Conservation (phyloP, 1,140 invertebrate species). For the Ooceraea biroi region DNA sequence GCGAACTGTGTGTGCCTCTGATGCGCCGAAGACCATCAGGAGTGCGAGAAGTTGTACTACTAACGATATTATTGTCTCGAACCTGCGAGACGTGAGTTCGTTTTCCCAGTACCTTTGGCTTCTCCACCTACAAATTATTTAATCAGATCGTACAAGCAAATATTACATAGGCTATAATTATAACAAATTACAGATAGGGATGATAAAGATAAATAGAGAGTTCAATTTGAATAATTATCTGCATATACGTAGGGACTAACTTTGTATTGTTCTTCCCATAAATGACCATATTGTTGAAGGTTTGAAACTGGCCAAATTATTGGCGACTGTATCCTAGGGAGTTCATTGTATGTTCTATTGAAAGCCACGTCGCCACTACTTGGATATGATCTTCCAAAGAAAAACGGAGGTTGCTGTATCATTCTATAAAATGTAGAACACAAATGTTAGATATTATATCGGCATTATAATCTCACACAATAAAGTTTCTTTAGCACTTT, state of each 20-base stretch:
- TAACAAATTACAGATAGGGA: not conserved
- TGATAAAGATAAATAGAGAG: not conserved
- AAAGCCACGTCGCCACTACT: slow-evolving; percentile 77
- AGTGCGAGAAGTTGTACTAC: slow-evolving; percentile 66
- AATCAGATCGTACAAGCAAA: not conserved
- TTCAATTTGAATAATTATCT: slow-evolving; percentile 23
- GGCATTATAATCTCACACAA: slow-evolving; percentile 15
- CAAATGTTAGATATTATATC: slow-evolving; percentile 43
- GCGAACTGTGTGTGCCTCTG: slow-evolving; percentile 75
- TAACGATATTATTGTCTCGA: slow-evolving; percentile 72
- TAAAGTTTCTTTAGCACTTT: slow-evolving; percentile 33
- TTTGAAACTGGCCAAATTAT: slow-evolving; percentile 79
- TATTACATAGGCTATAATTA: not conserved
- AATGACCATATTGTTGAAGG: slow-evolving; percentile 74
- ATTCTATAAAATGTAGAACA: slow-evolving; percentile 74
- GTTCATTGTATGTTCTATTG: slow-evolving; percentile 80
- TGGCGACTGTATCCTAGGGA: slow-evolving; percentile 79
- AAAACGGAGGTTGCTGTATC: slow-evolving; percentile 79
- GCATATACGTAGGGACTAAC: slow-evolving; percentile 46
- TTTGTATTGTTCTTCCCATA: slow-evolving; percentile 80
- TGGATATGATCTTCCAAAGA: slow-evolving; percentile 76
- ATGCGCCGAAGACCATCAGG: slow-evolving; percentile 79
- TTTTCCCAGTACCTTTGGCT: slow-evolving; percentile 75
- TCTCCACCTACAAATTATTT: slow-evolving; percentile 73
- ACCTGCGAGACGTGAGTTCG: slow-evolving; percentile 77